These are phyloP conservation scores for Dasypus novemcinctus DNA, from an alignment of 2,113 vertebrate genomes.

Conservation along the genomic window DNA sequence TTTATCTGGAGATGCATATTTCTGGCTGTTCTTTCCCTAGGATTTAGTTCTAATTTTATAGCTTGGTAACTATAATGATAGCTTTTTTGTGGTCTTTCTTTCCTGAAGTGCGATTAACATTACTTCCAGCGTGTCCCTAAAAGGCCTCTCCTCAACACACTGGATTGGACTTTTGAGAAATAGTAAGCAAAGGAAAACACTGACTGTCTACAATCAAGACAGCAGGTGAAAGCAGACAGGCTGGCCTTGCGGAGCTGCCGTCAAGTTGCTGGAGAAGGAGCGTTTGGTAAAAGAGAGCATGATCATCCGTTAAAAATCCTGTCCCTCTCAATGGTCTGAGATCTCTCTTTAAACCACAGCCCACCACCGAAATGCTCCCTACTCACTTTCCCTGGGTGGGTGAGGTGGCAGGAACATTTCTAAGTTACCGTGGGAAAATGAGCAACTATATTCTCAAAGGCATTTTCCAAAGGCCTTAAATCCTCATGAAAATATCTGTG, in stretches of 20 bases:
- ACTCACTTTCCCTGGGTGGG: not conserved
- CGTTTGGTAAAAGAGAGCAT: not conserved
- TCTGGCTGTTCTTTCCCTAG: not conserved
- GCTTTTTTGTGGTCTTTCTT: not conserved
- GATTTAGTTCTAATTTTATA: conserved; percentile 19
- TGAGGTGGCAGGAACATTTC: not conserved
- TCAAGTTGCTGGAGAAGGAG: not conserved
- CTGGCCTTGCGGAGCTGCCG: not conserved
- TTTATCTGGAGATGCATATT: not conserved
- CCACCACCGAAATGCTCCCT: not conserved
- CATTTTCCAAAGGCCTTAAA: not conserved
- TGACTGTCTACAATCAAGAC: not conserved
- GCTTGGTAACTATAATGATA: not conserved
- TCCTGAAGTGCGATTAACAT: not conserved
- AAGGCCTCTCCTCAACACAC: not conserved
- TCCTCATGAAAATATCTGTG: not conserved
- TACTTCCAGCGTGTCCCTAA: not conserved
- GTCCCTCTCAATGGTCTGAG: not conserved
- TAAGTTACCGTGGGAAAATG: not conserved
- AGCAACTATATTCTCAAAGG: not conserved
- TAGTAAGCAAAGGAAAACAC: not conserved
- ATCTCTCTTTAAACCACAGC: not conserved
- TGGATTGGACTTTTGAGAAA: not conserved
- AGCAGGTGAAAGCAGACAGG: not conserved
- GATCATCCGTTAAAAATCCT: not conserved